Evolutionary conservation across 2,888 invertebrate genomes (phyloP).

Genomic region (Cylindroiulus punctatus): DNA sequence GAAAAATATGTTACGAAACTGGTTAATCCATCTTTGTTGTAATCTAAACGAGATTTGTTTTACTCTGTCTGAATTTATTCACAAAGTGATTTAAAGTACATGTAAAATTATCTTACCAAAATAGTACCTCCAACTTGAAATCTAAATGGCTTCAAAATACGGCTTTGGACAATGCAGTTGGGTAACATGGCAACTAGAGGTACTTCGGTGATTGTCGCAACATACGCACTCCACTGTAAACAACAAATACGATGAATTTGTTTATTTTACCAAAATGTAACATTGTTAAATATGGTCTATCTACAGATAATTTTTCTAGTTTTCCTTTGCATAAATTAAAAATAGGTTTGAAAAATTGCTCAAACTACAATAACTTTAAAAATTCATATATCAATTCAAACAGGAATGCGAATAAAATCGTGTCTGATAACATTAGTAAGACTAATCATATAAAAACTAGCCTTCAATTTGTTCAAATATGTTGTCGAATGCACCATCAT

Average conservation of each 20-base stretch:
- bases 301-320: background rate
- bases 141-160: constrained; percentile 82
- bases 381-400: too few species aligned
- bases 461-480: constrained; percentile 79
- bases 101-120: constrained; percentile 66
- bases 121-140: constrained; percentile 85
- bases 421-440: background rate
- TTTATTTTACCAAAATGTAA: background rate
- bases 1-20: background rate
- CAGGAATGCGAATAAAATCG: too few species aligned
- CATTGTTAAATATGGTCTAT: background rate
- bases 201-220: constrained; percentile 83
- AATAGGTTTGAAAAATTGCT: background rate
- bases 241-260: background rate
- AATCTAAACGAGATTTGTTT: too few species aligned
- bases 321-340: background rate
- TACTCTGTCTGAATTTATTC: too few species aligned
- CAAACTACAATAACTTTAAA: background rate
- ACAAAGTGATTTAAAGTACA: background rate
- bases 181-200: constrained; percentile 79
- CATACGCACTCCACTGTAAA: constrained; percentile 79
- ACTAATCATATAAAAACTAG: constrained; percentile 58
- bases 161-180: constrained; percentile 78
- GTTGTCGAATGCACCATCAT: constrained; percentile 78
- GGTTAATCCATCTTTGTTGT: background rate